Evolutionary conservation across 1,140 invertebrate genomes (phyloP), one percentile per base, ranked within the genome.

Genomic region (Halictus rubicundus): DNA sequence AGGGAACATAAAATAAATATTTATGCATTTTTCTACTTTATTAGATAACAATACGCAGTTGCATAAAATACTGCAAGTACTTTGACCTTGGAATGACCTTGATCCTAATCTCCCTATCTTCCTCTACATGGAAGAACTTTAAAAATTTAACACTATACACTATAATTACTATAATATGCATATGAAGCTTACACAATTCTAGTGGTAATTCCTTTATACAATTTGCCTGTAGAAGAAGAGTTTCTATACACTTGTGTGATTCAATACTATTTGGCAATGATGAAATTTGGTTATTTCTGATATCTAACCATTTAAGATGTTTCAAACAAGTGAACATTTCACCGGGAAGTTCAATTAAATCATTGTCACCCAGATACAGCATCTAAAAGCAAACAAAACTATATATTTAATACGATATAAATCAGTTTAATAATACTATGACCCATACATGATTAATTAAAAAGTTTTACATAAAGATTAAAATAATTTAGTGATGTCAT

Each of bases 141-240:
- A 9, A 42, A 42, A 0, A 42, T 42, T 42, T 42, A 42, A n/a
- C n/a, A 42, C 39, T 42, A 42, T 42, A 5, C 39, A 6, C 10
- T 42, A 9, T 42, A 42, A 42, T 42, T 42, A 46, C 8, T 57
- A 2, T 57, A n/a, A 57, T n/a, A 57, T 9, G 9, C 19, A 2
- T 8, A 63, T 61, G 21, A 21, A 57, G 39, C 23, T 92, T 94
- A 83, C 95, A 93, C 32, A 95, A 83, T 90, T 95, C 94, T 32
- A 94, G 83, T 0, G 94, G 95, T 68, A 95, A 84, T 82, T 88
- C 85, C 52, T 93, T 88, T 49, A 95, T 85, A 82, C 92, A 89
- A 89, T 95, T 95, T 81, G 93, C 93, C 89, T 94, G 92, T 64
- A 95, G 81, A 46, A 95, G 89, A 68, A 95, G 88, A 54, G 94